phyloP scores from a whole-genome alignment of 2,888 invertebrate species.

The Cantharis rufa region DNA sequence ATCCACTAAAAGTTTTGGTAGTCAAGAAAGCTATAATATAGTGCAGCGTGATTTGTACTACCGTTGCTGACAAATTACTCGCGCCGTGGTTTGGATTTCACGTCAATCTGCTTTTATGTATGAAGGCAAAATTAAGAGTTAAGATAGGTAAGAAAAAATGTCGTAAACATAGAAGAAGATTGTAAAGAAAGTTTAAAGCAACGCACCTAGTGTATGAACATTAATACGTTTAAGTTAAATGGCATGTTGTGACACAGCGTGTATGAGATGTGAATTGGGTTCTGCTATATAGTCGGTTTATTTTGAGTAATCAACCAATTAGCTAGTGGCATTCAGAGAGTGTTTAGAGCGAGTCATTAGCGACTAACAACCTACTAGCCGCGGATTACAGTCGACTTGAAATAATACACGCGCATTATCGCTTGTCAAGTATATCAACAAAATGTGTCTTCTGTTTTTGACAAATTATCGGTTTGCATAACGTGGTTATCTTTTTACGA shows the following conservation, averaged over 20 bases:
- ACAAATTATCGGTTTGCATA: conserved; percentile 39
- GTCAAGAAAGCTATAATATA: background rate
- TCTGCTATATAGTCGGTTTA: conserved; percentile 21
- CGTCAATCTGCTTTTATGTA: no score
- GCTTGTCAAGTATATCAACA: conserved; percentile 49
- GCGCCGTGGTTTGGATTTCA: no score
- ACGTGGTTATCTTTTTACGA: conserved; percentile 13
- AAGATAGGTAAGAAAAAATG: background rate
- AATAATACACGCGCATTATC: conserved; percentile 47
- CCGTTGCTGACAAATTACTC: no score
- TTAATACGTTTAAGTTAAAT: conserved; percentile 11
- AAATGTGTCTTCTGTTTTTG: conserved; percentile 42
- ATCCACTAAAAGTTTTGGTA: background rate
- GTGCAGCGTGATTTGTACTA: no score
- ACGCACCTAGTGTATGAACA: background rate
- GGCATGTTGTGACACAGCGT: conserved; percentile 20
- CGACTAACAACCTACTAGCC: conserved; percentile 43
- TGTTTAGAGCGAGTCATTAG: conserved; percentile 46
- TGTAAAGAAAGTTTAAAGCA: background rate
- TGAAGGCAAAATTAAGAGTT: no score
- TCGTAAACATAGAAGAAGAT: background rate
- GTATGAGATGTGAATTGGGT: conserved; percentile 13
- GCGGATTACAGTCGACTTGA: conserved; percentile 40
- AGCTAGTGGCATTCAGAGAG: conserved; percentile 44
- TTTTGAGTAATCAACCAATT: conserved; percentile 47